Evolutionary conservation across 2,888 invertebrate genomes (phyloP), one percentile per base, ranked within the genome.

Genomic region (Pachycephus smyrnensis): DNA sequence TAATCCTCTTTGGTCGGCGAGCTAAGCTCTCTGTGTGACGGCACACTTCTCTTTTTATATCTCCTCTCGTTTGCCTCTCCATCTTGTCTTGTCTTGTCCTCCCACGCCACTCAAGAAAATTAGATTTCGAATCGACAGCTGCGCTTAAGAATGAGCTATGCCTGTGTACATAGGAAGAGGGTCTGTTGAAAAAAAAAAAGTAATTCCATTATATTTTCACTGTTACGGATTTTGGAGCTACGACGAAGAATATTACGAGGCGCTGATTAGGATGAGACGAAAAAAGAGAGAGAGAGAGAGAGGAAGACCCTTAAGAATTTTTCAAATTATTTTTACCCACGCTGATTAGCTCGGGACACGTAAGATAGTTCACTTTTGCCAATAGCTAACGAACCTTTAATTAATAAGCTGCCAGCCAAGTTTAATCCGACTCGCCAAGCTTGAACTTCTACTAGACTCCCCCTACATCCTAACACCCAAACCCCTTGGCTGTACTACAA

Each of bases 1-100:
- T 91, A 91, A 91, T 91, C 91, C 90, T 90, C 91, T 91, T 91
- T 91, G 88, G 89, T 88, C 88, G 89, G 89, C 87, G 89, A 87
- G 89, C 88, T 90, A 89, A 89, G 88, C 88, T 85, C 88, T 88
- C 88, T 89, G 86, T 90, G 88, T 89, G 88, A 89, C 88, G 89
- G 88, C 89, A 73, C 77, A 71, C 75, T 73, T 73, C 69, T 80
- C 31, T 33, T 78, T 32, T 40, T 73, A 36, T 73, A n/a, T 35
- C 68, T 69, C 31, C 33, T 71, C 68, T 55, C 68, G 80, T 80
- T 84, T 83, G 81, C 75, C 80, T 82, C 69, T 69, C 30, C 69
- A 30, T 69, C 80, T 82, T 83, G 80, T 80, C 76, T 81, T 78
- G 74, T 79, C 82, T 75, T 85, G 84, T 86, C 88, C 85, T 85